phyloP scores from a whole-genome alignment of 1,140 invertebrate genomes.

The Drosophila erecta region DNA sequence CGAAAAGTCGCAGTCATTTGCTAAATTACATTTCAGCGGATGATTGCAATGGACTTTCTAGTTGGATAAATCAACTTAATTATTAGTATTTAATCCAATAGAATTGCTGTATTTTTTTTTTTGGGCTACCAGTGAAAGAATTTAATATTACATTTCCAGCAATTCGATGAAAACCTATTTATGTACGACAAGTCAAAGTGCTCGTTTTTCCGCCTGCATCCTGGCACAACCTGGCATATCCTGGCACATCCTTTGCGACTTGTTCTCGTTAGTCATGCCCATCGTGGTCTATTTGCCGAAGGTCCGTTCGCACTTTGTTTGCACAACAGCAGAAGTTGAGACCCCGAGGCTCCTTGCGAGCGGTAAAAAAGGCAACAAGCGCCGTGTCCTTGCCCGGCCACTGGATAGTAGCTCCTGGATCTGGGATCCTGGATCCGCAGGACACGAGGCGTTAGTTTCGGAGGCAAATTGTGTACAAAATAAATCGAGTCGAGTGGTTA shows the following conservation, averaged over 20 bases:
- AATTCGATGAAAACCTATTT: too few relatives aligned
- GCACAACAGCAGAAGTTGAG: constrained; percentile 42
- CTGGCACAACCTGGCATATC: constrained; percentile 10
- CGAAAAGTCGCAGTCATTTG: background rate
- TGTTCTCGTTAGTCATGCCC: constrained; percentile 40
- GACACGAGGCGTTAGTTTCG: constrained; percentile 50
- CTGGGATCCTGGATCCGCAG: constrained; percentile 12
- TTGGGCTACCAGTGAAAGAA: too few relatives aligned
- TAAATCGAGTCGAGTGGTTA: constrained; percentile 80
- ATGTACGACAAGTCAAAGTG: too few relatives aligned
- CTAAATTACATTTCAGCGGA: too few relatives aligned
- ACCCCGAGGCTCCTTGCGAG: constrained; percentile 38
- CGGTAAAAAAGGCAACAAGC: constrained; percentile 64
- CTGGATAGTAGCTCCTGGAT: background rate
- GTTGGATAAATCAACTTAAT: too few relatives aligned
- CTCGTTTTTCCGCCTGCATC: background rate
- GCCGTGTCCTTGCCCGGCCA: constrained; percentile 61
- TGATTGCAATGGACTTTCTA: too few relatives aligned
- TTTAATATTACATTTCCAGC: too few relatives aligned
- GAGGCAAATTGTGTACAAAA: constrained; percentile 78
- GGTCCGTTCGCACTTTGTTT: constrained; percentile 53
- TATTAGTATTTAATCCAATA: too few relatives aligned
- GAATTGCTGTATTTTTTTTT: too few relatives aligned
- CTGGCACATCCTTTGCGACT: constrained; percentile 1
- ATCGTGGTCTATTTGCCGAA: constrained; percentile 40